phyloP scores from a whole-genome alignment of 2,797 vertebrate species.

The Lagodon rhomboides region DNA sequence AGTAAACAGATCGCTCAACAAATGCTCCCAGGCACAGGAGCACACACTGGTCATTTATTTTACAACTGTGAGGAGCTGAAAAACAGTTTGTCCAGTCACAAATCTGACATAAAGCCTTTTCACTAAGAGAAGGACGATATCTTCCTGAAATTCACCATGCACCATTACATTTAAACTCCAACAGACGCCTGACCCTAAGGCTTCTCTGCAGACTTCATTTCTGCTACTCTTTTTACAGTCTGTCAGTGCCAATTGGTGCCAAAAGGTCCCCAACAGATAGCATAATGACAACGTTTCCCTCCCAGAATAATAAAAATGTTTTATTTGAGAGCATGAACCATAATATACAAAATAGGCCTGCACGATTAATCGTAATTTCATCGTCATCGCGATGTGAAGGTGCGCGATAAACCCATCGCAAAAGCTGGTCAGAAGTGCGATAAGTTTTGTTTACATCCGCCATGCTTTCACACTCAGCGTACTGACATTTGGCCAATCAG shows the following conservation, averaged over 20 bases:
- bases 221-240: slow-evolving; percentile 40
- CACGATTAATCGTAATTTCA: no score
- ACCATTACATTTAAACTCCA: slow-evolving; percentile 7
- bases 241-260: slow-evolving; percentile 21
- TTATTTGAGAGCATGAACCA: slow-evolving; percentile 16
- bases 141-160: slow-evolving; percentile 35
- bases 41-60: slow-evolving; percentile 32
- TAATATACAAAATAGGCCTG: no score
- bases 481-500: no score
- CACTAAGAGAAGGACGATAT: slow-evolving; percentile 27
- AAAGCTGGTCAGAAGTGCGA: no score
- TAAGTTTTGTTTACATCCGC: no score
- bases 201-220: slow-evolving; percentile 49
- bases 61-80: slow-evolving; percentile 16
- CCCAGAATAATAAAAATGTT: not conserved
- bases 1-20: slow-evolving; percentile 17
- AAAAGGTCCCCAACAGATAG: slow-evolving; percentile 24
- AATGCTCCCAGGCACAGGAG: slow-evolving; percentile 10
- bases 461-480: no score
- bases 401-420: no score
- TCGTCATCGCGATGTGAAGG: no score
- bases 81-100: not conserved
- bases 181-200: slow-evolving; percentile 28
- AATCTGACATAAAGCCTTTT: slow-evolving; percentile 51
- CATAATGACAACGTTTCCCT: not conserved